Percentiles rank a stretch among this genome's conserved stretches.
phyloP scores from a whole-genome alignment of 2,113 vertebrate species.

The Neogobius melanostomus region DNA sequence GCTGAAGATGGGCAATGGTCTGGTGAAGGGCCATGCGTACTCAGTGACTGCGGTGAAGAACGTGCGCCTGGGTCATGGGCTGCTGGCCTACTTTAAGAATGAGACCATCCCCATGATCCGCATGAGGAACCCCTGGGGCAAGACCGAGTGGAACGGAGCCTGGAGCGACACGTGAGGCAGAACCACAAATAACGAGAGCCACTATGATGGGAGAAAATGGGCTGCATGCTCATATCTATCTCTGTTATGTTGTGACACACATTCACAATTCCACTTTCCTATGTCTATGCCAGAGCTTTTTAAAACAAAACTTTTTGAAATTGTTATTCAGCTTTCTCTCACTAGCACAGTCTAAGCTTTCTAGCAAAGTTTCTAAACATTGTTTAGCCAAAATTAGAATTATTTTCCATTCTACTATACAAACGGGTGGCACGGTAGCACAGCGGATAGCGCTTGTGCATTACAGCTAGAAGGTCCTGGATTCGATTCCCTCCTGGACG shows the following conservation, averaged over 20 bases:
- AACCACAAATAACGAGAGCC: background rate
- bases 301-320: too few relatives aligned
- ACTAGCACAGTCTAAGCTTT: too few relatives aligned
- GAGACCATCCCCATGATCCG: slow-evolving; percentile 88
- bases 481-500: too few relatives aligned
- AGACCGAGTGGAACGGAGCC: slow-evolving; percentile 87
- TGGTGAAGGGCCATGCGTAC: slow-evolving; percentile 89
- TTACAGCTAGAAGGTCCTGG: too few relatives aligned
- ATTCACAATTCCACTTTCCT: too few relatives aligned
- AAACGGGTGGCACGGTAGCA: too few relatives aligned
- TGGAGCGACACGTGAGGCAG: slow-evolving; percentile 90
- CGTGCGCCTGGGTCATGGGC: slow-evolving; percentile 81
- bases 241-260: background rate
- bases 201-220: background rate
- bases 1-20: slow-evolving; percentile 74
- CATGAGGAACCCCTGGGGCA: slow-evolving; percentile 94
- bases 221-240: background rate
- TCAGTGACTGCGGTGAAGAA: slow-evolving; percentile 86
- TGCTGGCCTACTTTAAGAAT: slow-evolving; percentile 77
- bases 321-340: too few relatives aligned
- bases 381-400: too few relatives aligned
- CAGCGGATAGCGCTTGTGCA: too few relatives aligned
- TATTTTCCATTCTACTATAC: too few relatives aligned
- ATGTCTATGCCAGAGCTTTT: too few relatives aligned
- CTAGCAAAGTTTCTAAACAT: too few relatives aligned